phyloP scores from a whole-genome alignment of 2,888 invertebrate species.

The Lasioglossum leucozonium region DNA sequence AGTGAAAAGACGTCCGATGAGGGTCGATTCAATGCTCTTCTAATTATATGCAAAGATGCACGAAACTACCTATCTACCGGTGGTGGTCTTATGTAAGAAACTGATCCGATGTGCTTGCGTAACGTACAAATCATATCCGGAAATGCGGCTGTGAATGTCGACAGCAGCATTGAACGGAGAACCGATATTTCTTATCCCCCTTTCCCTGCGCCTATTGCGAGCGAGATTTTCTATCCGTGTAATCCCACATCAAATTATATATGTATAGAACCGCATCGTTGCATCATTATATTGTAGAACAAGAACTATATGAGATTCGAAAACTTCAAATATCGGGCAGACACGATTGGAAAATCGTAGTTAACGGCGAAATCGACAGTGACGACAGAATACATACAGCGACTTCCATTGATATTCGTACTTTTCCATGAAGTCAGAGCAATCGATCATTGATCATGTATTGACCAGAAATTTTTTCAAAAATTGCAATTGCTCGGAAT shows the following conservation, averaged over 20 bases:
- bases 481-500: too few species aligned
- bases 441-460: too few species aligned
- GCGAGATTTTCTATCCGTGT: background rate
- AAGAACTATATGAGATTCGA: too few species aligned
- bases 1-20: slow-evolving; percentile 78
- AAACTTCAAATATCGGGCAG: background rate
- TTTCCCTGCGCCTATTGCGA: background rate
- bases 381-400: too few species aligned
- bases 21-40: slow-evolving; percentile 81
- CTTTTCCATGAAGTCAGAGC: too few species aligned
- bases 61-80: slow-evolving; percentile 67
- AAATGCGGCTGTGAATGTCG: slow-evolving; percentile 52
- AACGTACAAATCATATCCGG: slow-evolving; percentile 65
- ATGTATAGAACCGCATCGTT: background rate
- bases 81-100: slow-evolving; percentile 57
- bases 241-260: background rate
- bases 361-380: too few species aligned
- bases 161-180: slow-evolving; percentile 40
- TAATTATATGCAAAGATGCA: slow-evolving; percentile 84
- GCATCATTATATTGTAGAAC: background rate
- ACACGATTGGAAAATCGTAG: background rate
- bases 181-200: slow-evolving; percentile 28
- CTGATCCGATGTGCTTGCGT: slow-evolving; percentile 62
- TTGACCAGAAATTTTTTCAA: too few species aligned
- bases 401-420: too few species aligned